Evolutionary conservation across 2,113 vertebrate genomes (phyloP).

Genomic region (Phalacrocorax carbo): DNA sequence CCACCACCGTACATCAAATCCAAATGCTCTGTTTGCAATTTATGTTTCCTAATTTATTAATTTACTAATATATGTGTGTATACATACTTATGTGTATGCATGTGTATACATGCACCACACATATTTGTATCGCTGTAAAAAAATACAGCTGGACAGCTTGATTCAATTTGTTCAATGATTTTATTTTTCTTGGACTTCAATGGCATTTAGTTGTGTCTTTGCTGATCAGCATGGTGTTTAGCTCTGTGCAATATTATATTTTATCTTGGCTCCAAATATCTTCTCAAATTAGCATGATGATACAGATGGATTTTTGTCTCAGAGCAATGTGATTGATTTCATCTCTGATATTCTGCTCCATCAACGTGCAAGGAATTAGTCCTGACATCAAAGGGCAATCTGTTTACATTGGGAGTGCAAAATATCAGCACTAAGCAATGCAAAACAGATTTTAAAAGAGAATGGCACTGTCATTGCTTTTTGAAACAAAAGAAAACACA

Average conservation of each 20-base stretch:
- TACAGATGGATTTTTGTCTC: constrained; percentile 51
- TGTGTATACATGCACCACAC: not conserved
- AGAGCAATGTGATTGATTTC: constrained; percentile 54
- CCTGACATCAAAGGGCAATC: constrained; percentile 59
- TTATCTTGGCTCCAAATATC: constrained; percentile 24
- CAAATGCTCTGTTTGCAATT: not conserved
- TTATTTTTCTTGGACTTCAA: constrained; percentile 10
- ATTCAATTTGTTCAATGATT: not conserved
- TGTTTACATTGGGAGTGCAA: constrained; percentile 42
- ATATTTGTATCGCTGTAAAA: not conserved
- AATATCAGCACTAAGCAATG: not conserved
- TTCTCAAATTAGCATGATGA: constrained; percentile 39
- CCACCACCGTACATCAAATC: not conserved
- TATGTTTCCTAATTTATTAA: not conserved
- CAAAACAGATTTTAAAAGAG: constrained; percentile 34
- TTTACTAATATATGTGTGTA: not conserved
- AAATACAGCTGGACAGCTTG: not conserved
- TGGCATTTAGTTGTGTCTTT: not conserved
- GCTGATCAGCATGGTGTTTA: not conserved
- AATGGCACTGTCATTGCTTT: not conserved
- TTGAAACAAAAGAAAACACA: not conserved
- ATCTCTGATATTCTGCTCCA: constrained; percentile 41
- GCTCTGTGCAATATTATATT: not conserved
- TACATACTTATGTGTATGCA: no score
- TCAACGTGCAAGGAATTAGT: constrained; percentile 45